These are phyloP conservation scores for Drosophila baimaii DNA, from an alignment of 1,140 invertebrate genomes.

Conservation along the genomic window DNA sequence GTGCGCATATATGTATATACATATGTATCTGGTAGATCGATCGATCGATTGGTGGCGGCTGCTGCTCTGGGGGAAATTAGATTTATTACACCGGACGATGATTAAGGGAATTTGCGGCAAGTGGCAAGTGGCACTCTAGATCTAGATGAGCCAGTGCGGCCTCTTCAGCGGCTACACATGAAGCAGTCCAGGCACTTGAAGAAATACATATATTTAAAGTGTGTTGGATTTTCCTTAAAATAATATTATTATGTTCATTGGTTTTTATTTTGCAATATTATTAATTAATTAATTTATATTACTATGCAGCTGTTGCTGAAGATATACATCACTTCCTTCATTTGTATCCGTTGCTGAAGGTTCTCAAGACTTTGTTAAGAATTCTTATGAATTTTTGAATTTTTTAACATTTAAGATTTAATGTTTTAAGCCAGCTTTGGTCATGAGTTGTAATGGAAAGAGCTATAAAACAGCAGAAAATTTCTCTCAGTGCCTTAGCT, in stretches of 20 bases:
- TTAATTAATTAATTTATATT: no score
- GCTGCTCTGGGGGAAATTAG: slow-evolving; percentile 59
- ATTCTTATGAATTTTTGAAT: no score
- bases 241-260: neutral
- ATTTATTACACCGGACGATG: slow-evolving; percentile 63
- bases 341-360: no score
- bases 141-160: slow-evolving; percentile 24
- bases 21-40: slow-evolving; percentile 19
- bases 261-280: neutral
- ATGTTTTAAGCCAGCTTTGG: no score
- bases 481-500: neutral
- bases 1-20: slow-evolving; percentile 10
- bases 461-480: no score
- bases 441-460: no score
- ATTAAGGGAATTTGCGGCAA: slow-evolving; percentile 65
- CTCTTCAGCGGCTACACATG: slow-evolving; percentile 8
- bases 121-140: slow-evolving; percentile 50
- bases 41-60: slow-evolving; percentile 42
- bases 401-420: no score
- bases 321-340: no score
- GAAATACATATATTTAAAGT: neutral
- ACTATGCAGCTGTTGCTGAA: no score
- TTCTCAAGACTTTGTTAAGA: no score
- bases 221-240: neutral
- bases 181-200: neutral